A percentile compares a stretch with the other conserved stretches of the same genome.
These are phyloP conservation scores for Elmis aenea DNA, from an alignment of 2,888 invertebrate species.

Conservation along the genomic window DNA sequence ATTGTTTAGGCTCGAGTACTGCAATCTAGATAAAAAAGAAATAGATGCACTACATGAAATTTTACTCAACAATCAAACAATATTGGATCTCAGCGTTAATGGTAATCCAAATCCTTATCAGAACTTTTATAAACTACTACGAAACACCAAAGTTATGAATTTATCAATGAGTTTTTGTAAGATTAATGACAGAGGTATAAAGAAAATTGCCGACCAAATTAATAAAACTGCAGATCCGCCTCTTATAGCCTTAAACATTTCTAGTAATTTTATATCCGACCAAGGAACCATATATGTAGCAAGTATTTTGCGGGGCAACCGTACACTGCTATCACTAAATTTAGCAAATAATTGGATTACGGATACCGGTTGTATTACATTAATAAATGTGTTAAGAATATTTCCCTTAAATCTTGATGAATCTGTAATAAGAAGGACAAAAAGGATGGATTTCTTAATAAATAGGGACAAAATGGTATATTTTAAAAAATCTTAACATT, in stretches of 20 bases:
- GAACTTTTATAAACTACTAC: slow-evolving; percentile 36
- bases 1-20: slow-evolving; percentile 35
- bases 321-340: slow-evolving; percentile 32
- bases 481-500: too few species aligned
- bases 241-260: slow-evolving; percentile 38
- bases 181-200: slow-evolving; percentile 32
- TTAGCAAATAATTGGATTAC: slow-evolving; percentile 37
- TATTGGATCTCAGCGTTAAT: slow-evolving; percentile 38
- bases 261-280: slow-evolving; percentile 40
- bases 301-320: slow-evolving; percentile 36
- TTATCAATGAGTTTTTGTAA: slow-evolving; percentile 39
- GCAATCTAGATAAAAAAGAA: slow-evolving; percentile 34
- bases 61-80: slow-evolving; percentile 25
- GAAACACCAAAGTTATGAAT: slow-evolving; percentile 26
- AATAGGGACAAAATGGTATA: slow-evolving; percentile 17
- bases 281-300: slow-evolving; percentile 35
- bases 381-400: slow-evolving; percentile 29
- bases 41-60: slow-evolving; percentile 33
- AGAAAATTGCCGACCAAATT: slow-evolving; percentile 33
- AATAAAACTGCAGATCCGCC: slow-evolving; percentile 23
- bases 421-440: slow-evolving; percentile 30
- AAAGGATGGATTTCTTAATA: slow-evolving; percentile 17
- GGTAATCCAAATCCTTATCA: slow-evolving; percentile 39
- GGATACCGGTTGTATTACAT: slow-evolving; percentile 25
- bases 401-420: slow-evolving; percentile 38